Base-by-base conservation (phyloP, 1,140 invertebrate species). In the Popillia japonica region DNA sequence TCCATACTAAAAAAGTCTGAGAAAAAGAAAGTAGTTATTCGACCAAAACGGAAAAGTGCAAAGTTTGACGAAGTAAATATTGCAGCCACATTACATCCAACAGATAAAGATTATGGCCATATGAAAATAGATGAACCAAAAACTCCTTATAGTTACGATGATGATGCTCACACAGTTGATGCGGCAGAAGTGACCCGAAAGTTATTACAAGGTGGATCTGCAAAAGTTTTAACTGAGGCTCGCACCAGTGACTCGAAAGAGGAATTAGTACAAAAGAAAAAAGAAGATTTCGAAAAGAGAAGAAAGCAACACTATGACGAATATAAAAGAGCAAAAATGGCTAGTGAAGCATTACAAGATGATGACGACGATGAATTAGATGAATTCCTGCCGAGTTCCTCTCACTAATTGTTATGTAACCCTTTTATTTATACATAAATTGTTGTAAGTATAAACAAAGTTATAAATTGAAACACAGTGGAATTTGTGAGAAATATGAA, bases 21-120 rank as follows among this genome's bases (percentile, higher is more conserved):
- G 61, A 68, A 68, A 27, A 68, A 23, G 20, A 68, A 68, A 14
- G 10, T 27, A 68, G 61, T 27, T 34, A 0, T 27, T 17, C 17
- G 20, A 68, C 6, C 44, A 17, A 68, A 27, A 34, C 9, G 61
- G 27, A 68, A 68, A 68, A 68, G 41, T 44, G 72, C 96, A 87
- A 96, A 97, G 90, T 99, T 97, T 91, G 98, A 99, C 90, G 98
- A 99, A 90, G 97, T 99, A 93, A 99, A 99, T 88, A 99, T 99
- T 80, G 90, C 99, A 82, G 97, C 97, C 78, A 99, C 99, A 3
- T 92, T 98, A 84, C 98, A 99, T 91, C 98, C 98, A 48, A 88
- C 95, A 34, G 97, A 97, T 86, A 99, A 99, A 89, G 98, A 99
- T 89, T 99, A 99, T 89, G 98, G 98, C 9, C 97, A 98, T 85